Conservation (phyloP, 2,888 invertebrate genomes). For the Sarcophaga rosellei region DNA sequence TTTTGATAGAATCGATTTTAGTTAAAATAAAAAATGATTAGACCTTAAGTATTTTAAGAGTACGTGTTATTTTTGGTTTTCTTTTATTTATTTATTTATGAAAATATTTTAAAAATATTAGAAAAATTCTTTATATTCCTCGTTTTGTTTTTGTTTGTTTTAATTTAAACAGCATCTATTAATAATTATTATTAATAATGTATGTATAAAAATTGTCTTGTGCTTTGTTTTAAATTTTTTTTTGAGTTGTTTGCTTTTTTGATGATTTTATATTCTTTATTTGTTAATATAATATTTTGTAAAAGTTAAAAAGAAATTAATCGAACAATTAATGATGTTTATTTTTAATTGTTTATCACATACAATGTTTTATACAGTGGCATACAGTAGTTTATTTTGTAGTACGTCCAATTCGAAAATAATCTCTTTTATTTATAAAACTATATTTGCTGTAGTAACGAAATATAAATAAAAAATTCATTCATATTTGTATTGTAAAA, state of each 20-base stretch:
- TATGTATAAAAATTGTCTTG: conserved; percentile 67
- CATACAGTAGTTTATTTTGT: not conserved
- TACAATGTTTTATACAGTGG: not conserved
- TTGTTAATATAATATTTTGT: not conserved
- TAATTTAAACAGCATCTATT: conserved; percentile 58
- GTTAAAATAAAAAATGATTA: conserved; percentile 45
- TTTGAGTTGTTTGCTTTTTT: conserved; percentile 59
- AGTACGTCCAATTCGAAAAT: not conserved
- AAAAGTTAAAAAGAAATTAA: conserved; percentile 12
- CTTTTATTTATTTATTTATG: conserved; percentile 15
- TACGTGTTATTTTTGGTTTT: conserved; percentile 14
- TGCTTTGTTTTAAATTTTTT: conserved; percentile 50
- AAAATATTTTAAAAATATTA: conserved; percentile 59
- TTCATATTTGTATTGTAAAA: no score
- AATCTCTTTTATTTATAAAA: not conserved
- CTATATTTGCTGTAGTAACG: no score
- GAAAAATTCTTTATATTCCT: conserved; percentile 27
- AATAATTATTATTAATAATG: conserved; percentile 40
- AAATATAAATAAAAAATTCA: no score
- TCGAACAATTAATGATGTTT: not conserved
- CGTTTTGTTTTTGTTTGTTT: not conserved
- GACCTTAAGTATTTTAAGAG: conserved; percentile 41
- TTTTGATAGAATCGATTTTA: conserved; percentile 52
- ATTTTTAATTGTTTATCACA: not conserved
- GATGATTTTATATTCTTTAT: conserved; percentile 6